Evolutionary conservation across 2,888 invertebrate genomes (phyloP).

Genomic region (Nemoura dubitans): DNA sequence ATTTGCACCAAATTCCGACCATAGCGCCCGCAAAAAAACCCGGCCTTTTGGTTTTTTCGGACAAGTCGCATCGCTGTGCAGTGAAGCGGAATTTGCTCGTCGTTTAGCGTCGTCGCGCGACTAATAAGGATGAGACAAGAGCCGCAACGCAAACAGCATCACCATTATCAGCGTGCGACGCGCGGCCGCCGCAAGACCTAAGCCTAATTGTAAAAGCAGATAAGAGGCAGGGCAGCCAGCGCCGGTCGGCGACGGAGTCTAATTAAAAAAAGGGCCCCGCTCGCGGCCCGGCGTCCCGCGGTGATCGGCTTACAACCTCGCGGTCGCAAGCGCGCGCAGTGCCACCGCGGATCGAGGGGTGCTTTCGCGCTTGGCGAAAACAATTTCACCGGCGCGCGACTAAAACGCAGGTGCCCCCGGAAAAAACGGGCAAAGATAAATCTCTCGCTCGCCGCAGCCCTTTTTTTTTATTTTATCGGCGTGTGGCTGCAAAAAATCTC

Average conservation of each 20-base stretch:
- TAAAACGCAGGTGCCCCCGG: not conserved
- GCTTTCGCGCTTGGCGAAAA: not conserved
- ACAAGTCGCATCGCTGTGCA: not conserved
- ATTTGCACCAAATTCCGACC: not conserved
- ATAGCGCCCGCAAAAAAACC: not conserved
- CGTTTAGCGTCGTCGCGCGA: not conserved
- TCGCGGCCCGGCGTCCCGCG: too few relatives aligned
- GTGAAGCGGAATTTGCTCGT: not conserved
- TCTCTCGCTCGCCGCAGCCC: not conserved
- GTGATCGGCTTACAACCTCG: too few relatives aligned
- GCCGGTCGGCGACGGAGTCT: not conserved
- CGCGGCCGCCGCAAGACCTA: not conserved
- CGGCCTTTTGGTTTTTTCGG: not conserved
- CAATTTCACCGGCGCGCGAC: not conserved
- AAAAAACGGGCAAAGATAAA: not conserved
- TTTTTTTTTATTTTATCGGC: not conserved
- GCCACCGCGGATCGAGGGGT: not conserved
- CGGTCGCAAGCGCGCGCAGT: too few relatives aligned
- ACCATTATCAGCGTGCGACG: not conserved
- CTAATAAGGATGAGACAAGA: not conserved
- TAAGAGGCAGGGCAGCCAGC: not conserved
- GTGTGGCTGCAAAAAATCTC: not conserved
- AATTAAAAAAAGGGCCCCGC: not conserved
- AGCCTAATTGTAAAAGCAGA: not conserved
- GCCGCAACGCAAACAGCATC: not conserved